These are phyloP conservation scores for Drosophila lacertosa DNA, from an alignment of 1,140 invertebrate species.

Conservation along the genomic window DNA sequence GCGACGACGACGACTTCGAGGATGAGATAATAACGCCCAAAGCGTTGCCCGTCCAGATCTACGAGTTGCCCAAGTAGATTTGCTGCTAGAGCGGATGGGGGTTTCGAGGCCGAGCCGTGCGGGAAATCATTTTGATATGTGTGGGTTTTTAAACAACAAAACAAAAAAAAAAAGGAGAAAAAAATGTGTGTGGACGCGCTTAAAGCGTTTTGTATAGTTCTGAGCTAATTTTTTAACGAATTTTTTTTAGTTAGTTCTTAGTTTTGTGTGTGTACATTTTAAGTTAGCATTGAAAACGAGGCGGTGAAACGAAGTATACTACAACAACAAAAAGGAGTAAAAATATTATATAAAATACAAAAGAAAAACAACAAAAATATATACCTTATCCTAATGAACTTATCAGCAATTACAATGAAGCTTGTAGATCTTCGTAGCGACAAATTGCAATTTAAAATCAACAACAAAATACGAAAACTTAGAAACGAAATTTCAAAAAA, in stretches of 20 bases:
- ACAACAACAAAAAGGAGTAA: constrained; percentile 35
- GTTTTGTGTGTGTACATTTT: constrained; percentile 66
- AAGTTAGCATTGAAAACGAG: constrained; percentile 75
- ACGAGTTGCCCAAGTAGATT: constrained; percentile 80
- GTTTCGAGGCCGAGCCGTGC: constrained; percentile 39
- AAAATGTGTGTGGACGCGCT: constrained; percentile 51
- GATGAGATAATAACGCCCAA: constrained; percentile 84
- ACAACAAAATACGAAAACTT: constrained; percentile 28
- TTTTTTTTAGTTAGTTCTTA: constrained; percentile 70
- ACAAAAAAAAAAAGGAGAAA: constrained; percentile 28
- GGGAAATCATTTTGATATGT: constrained; percentile 14
- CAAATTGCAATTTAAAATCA: constrained; percentile 43
- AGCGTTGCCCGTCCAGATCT: constrained; percentile 82
- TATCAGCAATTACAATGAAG: constrained; percentile 68
- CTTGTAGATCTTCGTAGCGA: constrained; percentile 63
- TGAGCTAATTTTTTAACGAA: constrained; percentile 73
- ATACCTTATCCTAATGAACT: constrained; percentile 61
- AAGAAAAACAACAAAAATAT: constrained; percentile 22
- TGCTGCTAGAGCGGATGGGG: neutral
- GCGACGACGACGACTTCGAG: constrained; percentile 81
- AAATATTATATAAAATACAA: constrained; percentile 22
- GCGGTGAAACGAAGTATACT: constrained; percentile 77
- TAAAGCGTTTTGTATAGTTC: constrained; percentile 80
- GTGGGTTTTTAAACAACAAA: constrained; percentile 30
- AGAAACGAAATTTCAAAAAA: constrained; percentile 32